Conservation (phyloP, 1,140 invertebrate genomes). For the Centruroides vittatus region DNA sequence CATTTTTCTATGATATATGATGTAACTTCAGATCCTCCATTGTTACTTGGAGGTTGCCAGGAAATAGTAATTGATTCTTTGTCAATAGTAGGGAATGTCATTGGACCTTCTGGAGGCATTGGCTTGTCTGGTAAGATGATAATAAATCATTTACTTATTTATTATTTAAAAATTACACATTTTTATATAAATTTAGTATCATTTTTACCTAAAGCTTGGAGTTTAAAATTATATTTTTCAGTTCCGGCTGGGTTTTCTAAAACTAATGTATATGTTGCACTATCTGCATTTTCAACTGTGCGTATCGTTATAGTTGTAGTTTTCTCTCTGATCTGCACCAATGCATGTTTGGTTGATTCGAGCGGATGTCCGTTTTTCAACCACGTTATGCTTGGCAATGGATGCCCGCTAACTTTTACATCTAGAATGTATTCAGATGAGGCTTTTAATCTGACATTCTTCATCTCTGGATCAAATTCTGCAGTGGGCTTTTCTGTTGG, state of each 20-base stretch:
- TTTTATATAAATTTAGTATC: background rate
- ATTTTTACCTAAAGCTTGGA: conserved; percentile 57
- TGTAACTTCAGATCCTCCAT: conserved; percentile 60
- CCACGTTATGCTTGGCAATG: conserved; percentile 48
- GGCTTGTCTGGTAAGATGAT: conserved; percentile 52
- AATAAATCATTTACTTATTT: background rate
- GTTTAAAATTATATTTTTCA: conserved; percentile 48
- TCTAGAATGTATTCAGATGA: conserved; percentile 38
- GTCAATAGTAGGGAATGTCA: conserved; percentile 55
- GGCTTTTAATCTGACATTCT: conserved; percentile 34
- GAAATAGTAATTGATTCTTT: conserved; percentile 53
- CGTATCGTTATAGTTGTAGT: conserved; percentile 45
- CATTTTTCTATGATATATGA: conserved; percentile 69
- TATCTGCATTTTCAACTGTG: conserved; percentile 42
- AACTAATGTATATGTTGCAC: conserved; percentile 46
- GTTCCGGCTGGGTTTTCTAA: conserved; percentile 53
- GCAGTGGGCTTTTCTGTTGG: conserved; percentile 43
- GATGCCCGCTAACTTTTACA: conserved; percentile 48
- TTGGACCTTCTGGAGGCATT: conserved; percentile 56
- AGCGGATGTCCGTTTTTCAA: conserved; percentile 39
- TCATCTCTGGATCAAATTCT: conserved; percentile 41
- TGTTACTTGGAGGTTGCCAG: conserved; percentile 66
- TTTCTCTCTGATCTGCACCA: conserved; percentile 41
- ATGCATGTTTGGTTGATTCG: conserved; percentile 30
- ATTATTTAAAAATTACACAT: background rate